Evolutionary conservation across 2,888 invertebrate genomes (phyloP), one percentile per base, ranked within the genome.

Genomic region (Polymixis lichenea): DNA sequence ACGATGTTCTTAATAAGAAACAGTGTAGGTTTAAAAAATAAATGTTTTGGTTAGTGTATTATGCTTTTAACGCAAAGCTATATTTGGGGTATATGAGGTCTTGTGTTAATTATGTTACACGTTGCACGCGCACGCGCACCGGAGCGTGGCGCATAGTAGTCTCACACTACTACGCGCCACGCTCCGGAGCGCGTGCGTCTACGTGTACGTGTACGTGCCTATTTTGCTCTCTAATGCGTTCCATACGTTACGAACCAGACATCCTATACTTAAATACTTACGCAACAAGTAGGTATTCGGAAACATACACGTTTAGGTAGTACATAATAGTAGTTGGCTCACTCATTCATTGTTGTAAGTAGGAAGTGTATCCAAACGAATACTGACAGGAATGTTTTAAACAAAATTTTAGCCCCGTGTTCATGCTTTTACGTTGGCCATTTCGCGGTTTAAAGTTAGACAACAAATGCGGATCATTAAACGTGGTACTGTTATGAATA

Each of bases 361-460:
- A 53, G n/a, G 38, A 65, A 71, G 64, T 53, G 49, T 65, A 51
- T 74, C 60, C 46, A 69, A 78, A 66, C 46, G 38, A 87, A 76
- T 78, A 38, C 72, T 25, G 72, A 75, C 51, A 43, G 53, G 61
- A 78, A 74, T 72, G 62, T 87, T 76, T 72, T 55, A 55, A 86
- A 78, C 64, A 65, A 77, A 80, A 83, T 83, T 77, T 75, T 49
- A 71, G 62, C 55, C 49, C 38, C 53, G 15, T 70, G 38, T 72
- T 60, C 28, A 49, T 72, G 75, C 64, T 82, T 74, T 72, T 62
- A 69, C 69, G 77, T 72, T 65, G 15, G 58, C 66, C 64, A 72
- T 83, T 78, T 60, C 38, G 58, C 55, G 72, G 78, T 78, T 58
- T n/a, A 55, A 75, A 78, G 78, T 86, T 82, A 53, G 61, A 13